Evolutionary conservation across 2,797 vertebrate species (phyloP).

Genomic region (Malacoctenus gilli): DNA sequence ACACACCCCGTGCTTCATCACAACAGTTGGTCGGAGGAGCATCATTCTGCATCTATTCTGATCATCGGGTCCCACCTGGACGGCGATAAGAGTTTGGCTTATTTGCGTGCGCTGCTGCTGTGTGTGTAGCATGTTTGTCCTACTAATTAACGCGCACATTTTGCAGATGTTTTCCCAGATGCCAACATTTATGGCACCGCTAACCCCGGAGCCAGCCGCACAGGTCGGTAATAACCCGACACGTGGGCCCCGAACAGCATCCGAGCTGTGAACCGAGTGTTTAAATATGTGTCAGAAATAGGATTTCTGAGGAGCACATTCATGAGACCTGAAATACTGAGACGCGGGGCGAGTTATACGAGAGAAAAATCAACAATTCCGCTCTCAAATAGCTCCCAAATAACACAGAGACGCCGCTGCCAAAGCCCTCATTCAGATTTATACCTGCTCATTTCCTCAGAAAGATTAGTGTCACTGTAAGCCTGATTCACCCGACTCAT

Average conservation of each 20-base stretch:
- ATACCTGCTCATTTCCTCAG: slow-evolving; percentile 25
- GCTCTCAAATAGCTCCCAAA: slow-evolving; percentile 27
- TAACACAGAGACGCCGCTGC: slow-evolving; percentile 5
- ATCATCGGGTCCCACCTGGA: slow-evolving; percentile 43
- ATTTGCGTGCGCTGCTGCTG: slow-evolving; percentile 31
- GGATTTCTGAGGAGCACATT: slow-evolving; percentile 13
- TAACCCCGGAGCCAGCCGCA: slow-evolving; percentile 35
- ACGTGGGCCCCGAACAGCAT: slow-evolving; percentile 12
- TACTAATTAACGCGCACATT: slow-evolving; percentile 51
- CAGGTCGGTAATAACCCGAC: slow-evolving; percentile 24
- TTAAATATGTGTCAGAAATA: slow-evolving; percentile 49
- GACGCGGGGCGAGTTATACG: slow-evolving; percentile 21
- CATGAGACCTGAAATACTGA: slow-evolving; percentile 39
- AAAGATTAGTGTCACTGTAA: slow-evolving; percentile 9
- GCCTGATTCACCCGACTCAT: slow-evolving; percentile 28
- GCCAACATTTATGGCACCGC: slow-evolving; percentile 47
- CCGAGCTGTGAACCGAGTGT: slow-evolving; percentile 36
- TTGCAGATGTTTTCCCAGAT: slow-evolving; percentile 63
- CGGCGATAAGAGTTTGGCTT: slow-evolving; percentile 20
- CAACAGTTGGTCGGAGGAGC: slow-evolving; percentile 26
- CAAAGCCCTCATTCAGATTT: slow-evolving; percentile 30
- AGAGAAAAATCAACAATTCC: slow-evolving; percentile 36
- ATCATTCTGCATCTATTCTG: slow-evolving; percentile 56
- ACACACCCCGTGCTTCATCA: slow-evolving; percentile 34
- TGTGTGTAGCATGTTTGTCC: slow-evolving; percentile 42